Base-by-base conservation (phyloP, 2,113 vertebrate genomes). In the Peromyscus polionotus region DNA sequence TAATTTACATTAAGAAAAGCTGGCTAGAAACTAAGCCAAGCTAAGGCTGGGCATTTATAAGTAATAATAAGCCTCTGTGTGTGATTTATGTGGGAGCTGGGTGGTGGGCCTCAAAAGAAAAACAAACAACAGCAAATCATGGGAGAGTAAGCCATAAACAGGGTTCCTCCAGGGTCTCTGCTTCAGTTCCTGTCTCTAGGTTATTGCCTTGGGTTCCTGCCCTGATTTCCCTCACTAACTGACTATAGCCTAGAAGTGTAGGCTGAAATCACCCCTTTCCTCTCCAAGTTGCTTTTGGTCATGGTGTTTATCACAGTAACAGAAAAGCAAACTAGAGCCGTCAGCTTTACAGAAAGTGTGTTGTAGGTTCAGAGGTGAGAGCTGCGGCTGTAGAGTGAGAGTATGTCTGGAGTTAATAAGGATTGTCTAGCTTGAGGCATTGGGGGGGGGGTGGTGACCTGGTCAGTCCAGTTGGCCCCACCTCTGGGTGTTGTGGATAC, bases 321-420 rank as follows among this genome's bases (percentile, higher is more conserved):
- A 1, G 31, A 36, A 67, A 68, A 22, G 17, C 28, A 48, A 20
- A 33, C 19, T 19, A 45, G 39, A 65, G 63, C 24, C 0, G 26
- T 19, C 14, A 65, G 26, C 61, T 67, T 68, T 51, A 12, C 5
- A 48, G 28, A 45, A 31, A 42, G 28, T 48, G 8, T 19, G 20
- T 19, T 20, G 22, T 36, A 65, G 83, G 22, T 83, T 85, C 83
- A 85, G 59, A 10, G 39, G 59, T 20, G 16, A 67, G 61, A 33
- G 61, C 16, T 48, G 0, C 0, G 0, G 24, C 59, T 17, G 2
- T 31, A 16, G 7, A 33, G 83, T 19, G 31, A 20, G 9, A 45
- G 14, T 11, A 12, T 31, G 22, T 61, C 22, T 14, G 57, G 54
- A 14, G 33, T 83, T 14, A 39, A 83, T 26, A 39, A 39, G 5